Base-by-base conservation (phyloP, 1,140 invertebrate species). In the Bombus haemorrhoidalis region DNA sequence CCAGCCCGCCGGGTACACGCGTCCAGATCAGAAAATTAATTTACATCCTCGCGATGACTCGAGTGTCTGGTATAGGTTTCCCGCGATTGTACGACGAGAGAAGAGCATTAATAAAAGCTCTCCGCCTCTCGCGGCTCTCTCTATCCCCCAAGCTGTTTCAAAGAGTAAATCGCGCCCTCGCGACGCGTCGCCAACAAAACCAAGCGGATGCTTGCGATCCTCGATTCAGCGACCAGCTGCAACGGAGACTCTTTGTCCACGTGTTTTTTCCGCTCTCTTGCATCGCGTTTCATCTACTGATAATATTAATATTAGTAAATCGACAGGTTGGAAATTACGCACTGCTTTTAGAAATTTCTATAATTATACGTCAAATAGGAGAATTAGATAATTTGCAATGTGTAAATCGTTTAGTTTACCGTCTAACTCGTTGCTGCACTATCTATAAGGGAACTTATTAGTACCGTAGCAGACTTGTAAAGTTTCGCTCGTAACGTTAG, bases 21-120 rank as follows among this genome's bases (percentile, higher is more conserved):
- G 53, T 77, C 75, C 53, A 39, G 57, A 77, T 77, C 75, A 77
- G 75, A 77, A 57, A 77, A 77, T 77, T 77, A 77, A 77, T 77
- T 77, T 77, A 62, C 57, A 77, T 62, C 28, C 75, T 62, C 53
- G 53, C 34, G 72, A 39, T 53, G 32, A n/a, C 32, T 34, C 72
- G 28, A 41, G 71, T 73, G 71, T 73, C 71, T 73, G 28, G 15
- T n/a, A n/a, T 41, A 43, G 39, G 41, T 73, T 73, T 3, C 15
- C 28, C 39, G 71, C 47, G 32, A 59, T 28, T 59, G 32, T 76
- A 37, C 37, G 41, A 47, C 41, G 37, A 73, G 72, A 74, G 41
- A 28, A 28, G 47, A 76, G 74, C 34, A 37, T 53, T 76, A 76
- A 76, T 76, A 53, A 76, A 53, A 69, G 37, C 68, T 68, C n/a